Percentiles rank a stretch among this genome's conserved stretches.
These are phyloP conservation scores for Xestia c-nigrum DNA, from an alignment of 2,888 invertebrate genomes.

Conservation along the genomic window DNA sequence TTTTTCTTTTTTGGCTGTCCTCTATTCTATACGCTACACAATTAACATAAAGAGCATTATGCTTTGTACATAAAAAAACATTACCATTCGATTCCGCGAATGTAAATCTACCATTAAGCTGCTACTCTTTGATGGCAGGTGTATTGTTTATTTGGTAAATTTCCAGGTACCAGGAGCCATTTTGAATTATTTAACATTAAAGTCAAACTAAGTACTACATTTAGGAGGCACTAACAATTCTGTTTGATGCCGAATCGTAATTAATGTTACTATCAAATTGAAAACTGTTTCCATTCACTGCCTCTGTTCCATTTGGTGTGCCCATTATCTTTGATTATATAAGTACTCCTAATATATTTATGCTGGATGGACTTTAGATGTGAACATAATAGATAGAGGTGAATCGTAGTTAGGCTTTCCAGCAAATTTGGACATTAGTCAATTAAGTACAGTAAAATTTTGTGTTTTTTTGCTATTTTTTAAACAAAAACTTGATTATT, in stretches of 20 bases:
- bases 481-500: too few species aligned
- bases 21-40: neutral
- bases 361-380: neutral
- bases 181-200: constrained; percentile 70
- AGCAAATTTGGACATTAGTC: too few species aligned
- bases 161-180: constrained; percentile 63
- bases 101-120: too few species aligned
- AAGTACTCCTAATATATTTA: neutral
- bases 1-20: neutral
- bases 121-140: constrained; percentile 60
- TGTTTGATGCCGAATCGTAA: constrained; percentile 48
- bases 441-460: too few species aligned
- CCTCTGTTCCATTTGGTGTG: constrained; percentile 22
- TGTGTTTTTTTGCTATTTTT: too few species aligned
- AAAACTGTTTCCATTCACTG: constrained; percentile 38
- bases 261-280: constrained; percentile 59
- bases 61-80: neutral
- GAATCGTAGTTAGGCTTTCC: neutral
- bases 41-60: neutral
- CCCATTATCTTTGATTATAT: constrained; percentile 18
- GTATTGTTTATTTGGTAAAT: constrained; percentile 72
- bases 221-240: constrained; percentile 40
- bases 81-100: neutral
- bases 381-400: neutral
- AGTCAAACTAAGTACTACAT: constrained; percentile 55